Evolutionary conservation across 2,113 vertebrate genomes (phyloP).

Genomic region (Garra rufa): DNA sequence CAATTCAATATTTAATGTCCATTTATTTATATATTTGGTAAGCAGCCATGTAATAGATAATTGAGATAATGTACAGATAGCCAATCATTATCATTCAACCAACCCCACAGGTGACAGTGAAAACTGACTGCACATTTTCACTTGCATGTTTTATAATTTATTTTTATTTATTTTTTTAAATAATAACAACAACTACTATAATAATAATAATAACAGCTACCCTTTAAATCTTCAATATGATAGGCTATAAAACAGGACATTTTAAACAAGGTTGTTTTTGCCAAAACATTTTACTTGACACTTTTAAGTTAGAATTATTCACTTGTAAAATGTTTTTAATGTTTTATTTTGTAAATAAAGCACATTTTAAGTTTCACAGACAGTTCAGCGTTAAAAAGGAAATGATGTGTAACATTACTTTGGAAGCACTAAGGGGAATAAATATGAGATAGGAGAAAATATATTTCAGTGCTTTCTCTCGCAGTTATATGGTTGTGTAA

Average conservation of each 20-base stretch:
- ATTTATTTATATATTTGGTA: conserved; percentile 2
- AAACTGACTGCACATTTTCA: background rate
- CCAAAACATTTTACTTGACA: background rate
- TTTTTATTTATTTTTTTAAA: too few species aligned
- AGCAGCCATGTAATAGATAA: background rate
- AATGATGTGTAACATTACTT: too few species aligned
- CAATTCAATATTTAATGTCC: background rate
- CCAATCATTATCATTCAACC: background rate
- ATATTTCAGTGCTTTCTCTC: too few species aligned
- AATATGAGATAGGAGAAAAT: too few species aligned
- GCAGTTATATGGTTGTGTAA: too few species aligned
- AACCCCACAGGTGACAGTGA: background rate
- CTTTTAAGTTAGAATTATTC: background rate
- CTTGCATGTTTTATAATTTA: conserved; percentile 11
- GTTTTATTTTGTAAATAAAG: background rate
- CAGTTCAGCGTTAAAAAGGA: background rate
- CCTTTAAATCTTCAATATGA: too few species aligned
- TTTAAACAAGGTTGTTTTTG: background rate
- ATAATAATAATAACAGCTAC: background rate
- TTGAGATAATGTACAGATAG: background rate
- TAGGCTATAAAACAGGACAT: background rate
- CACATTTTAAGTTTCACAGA: background rate
- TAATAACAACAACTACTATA: too few species aligned
- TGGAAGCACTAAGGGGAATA: too few species aligned
- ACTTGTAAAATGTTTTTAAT: background rate